phyloP scores from a whole-genome alignment of 2,113 vertebrate genomes.

The Dicrurus megarhynchus region DNA sequence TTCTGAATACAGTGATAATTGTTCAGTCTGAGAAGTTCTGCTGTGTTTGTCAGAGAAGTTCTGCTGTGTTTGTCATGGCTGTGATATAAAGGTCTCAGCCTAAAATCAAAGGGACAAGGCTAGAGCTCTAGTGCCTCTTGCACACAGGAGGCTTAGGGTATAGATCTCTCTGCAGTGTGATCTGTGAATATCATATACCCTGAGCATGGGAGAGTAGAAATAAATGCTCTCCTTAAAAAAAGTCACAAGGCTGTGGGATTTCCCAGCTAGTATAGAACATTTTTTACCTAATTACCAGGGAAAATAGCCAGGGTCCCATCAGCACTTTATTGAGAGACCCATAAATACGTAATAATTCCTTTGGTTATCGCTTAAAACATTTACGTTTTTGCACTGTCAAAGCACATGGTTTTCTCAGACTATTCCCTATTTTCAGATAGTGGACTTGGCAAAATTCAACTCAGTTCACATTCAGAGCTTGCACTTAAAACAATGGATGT shows the following conservation, averaged over 20 bases:
- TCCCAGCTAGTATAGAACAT: background rate
- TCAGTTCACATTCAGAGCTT: background rate
- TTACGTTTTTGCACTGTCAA: background rate
- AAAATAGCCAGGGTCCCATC: background rate
- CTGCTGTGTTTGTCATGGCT: background rate
- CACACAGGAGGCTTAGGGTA: background rate
- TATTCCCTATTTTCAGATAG: background rate
- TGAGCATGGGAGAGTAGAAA: background rate
- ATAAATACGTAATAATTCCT: background rate
- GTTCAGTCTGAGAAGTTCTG: background rate
- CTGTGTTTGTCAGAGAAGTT: background rate
- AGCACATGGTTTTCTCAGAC: background rate
- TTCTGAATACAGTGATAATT: background rate
- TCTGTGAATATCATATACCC: background rate
- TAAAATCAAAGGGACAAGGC: background rate
- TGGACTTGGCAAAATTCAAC: background rate
- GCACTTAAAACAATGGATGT: background rate
- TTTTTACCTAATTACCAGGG: background rate
- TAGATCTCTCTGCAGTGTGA: background rate
- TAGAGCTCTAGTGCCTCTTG: background rate
- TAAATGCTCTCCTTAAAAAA: background rate
- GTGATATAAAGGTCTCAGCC: background rate
- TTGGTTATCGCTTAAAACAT: background rate
- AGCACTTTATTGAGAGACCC: background rate
- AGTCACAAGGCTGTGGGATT: background rate